These are phyloP conservation scores for Neogobius melanostomus DNA, from an alignment of 2,113 vertebrate species.

Conservation along the genomic window DNA sequence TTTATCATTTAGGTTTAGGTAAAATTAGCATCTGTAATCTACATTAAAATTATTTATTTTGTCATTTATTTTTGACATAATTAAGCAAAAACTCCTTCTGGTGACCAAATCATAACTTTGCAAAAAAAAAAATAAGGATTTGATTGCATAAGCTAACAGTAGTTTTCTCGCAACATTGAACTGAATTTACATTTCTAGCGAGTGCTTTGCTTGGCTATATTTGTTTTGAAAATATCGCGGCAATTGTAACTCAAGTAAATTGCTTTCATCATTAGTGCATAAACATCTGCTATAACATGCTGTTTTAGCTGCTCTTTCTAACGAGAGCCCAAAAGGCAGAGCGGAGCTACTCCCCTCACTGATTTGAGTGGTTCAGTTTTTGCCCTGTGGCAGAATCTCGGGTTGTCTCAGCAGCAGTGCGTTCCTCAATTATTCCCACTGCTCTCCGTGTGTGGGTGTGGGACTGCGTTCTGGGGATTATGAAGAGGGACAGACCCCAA, in stretches of 20 bases:
- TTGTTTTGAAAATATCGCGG: slow-evolving; percentile 31
- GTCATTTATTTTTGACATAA: not conserved
- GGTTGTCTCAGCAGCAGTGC: slow-evolving; percentile 41
- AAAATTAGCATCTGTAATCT: no score
- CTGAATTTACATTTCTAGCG: not conserved
- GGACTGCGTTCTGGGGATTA: slow-evolving; percentile 64
- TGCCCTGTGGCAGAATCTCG: slow-evolving; percentile 51
- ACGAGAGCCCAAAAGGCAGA: slow-evolving; percentile 32
- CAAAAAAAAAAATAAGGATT: no score
- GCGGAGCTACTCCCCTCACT: slow-evolving; percentile 46
- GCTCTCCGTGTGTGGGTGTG: slow-evolving; percentile 47
- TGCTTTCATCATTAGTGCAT: slow-evolving; percentile 13
- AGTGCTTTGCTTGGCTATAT: not conserved
- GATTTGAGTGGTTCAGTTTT: slow-evolving; percentile 56
- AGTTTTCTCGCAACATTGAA: not conserved
- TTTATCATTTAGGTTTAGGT: no score
- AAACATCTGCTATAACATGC: slow-evolving; percentile 29
- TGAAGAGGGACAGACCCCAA: slow-evolving; percentile 51
- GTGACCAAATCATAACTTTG: no score
- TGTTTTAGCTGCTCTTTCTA: slow-evolving; percentile 36
- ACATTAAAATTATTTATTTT: not conserved
- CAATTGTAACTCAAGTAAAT: not conserved
- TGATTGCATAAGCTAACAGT: not conserved
- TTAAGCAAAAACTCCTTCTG: no score
- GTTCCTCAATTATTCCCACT: slow-evolving; percentile 50